Conservation (phyloP, 1,140 invertebrate genomes). For the Helicorthomorpha holstii region DNA sequence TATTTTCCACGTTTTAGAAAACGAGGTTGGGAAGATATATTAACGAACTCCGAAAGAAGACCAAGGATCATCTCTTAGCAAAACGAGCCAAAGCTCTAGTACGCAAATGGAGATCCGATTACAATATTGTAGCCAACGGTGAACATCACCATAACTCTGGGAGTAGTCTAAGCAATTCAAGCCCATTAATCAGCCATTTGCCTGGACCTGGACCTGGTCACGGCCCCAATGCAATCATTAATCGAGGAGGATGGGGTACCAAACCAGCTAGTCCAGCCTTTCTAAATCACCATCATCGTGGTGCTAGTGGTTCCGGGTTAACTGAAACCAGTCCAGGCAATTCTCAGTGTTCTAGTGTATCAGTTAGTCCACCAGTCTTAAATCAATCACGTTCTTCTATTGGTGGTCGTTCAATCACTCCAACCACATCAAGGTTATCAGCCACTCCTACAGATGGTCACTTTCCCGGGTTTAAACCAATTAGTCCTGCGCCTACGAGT, state of each 20-base stretch:
- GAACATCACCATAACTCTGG: neutral
- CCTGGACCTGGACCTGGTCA: slow-evolving; percentile 11
- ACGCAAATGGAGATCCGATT: slow-evolving; percentile 57
- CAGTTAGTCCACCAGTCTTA: slow-evolving; percentile 10
- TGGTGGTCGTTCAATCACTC: slow-evolving; percentile 12
- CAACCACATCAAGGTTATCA: no score
- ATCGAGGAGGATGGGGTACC: slow-evolving; percentile 2
- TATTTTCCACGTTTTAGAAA: slow-evolving; percentile 39
- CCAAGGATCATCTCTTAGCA: slow-evolving; percentile 57
- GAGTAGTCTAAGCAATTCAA: neutral
- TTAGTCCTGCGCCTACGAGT: slow-evolving; percentile 10
- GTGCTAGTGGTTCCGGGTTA: neutral
- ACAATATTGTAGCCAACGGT: slow-evolving; percentile 15
- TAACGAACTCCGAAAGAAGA: slow-evolving; percentile 74
- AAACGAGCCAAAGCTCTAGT: slow-evolving; percentile 76
- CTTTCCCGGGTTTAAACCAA: slow-evolving; percentile 10
- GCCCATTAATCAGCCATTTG: slow-evolving; percentile 3
- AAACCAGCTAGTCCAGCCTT: slow-evolving; percentile 11
- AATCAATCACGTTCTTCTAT: slow-evolving; percentile 7
- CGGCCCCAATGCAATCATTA: neutral
- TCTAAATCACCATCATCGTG: neutral
- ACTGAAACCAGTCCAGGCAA: slow-evolving; percentile 9
- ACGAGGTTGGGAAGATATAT: slow-evolving; percentile 85
- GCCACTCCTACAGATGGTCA: slow-evolving; percentile 8
- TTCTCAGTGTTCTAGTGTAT: slow-evolving; percentile 16